Percentiles rank a stretch among this genome's conserved stretches.
Evolutionary conservation across 2,797 vertebrate species (phyloP).

Genomic region (Enteromius trimaculatus): DNA sequence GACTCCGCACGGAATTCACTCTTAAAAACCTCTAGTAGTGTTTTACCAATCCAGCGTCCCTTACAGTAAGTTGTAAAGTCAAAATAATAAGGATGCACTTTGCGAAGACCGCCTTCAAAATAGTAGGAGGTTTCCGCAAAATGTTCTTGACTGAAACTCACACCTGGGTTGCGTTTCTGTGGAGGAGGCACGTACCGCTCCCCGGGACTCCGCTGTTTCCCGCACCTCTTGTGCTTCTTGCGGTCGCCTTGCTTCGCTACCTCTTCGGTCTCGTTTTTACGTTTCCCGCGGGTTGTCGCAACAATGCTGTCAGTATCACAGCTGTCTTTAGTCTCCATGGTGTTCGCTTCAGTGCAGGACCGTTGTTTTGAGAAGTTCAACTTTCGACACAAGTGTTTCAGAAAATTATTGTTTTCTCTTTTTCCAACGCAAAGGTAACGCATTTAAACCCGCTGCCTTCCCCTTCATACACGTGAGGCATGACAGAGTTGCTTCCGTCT

Average conservation of each 20-base stretch:
- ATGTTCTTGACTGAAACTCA: slow-evolving; percentile 88
- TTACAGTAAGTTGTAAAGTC: slow-evolving; percentile 96
- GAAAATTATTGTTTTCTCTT: background rate
- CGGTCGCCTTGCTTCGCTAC: slow-evolving; percentile 47
- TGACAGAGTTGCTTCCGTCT: slow-evolving; percentile 23
- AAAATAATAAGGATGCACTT: slow-evolving; percentile 92
- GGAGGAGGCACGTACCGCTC: slow-evolving; percentile 90
- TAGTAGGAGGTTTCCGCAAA: slow-evolving; percentile 93
- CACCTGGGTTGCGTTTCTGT: slow-evolving; percentile 83
- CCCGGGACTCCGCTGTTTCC: slow-evolving; percentile 72
- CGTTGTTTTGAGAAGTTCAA: background rate
- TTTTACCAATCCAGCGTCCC: slow-evolving; percentile 94
- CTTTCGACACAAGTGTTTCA: background rate
- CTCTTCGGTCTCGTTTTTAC: slow-evolving; percentile 66
- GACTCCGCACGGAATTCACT: slow-evolving; percentile 90
- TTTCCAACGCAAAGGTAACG: background rate
- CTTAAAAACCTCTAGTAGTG: slow-evolving; percentile 86
- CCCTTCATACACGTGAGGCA: slow-evolving; percentile 1
- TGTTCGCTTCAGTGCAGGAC: background rate
- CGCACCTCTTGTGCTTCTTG: slow-evolving; percentile 73
- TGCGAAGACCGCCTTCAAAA: slow-evolving; percentile 91
- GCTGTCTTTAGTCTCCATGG: slow-evolving; percentile 12
- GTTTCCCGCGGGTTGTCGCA: slow-evolving; percentile 53
- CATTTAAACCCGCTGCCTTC: background rate
- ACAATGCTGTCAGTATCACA: background rate